Conservation (phyloP, 1,140 invertebrate genomes). For the Leptinotarsa undecemlineata region DNA sequence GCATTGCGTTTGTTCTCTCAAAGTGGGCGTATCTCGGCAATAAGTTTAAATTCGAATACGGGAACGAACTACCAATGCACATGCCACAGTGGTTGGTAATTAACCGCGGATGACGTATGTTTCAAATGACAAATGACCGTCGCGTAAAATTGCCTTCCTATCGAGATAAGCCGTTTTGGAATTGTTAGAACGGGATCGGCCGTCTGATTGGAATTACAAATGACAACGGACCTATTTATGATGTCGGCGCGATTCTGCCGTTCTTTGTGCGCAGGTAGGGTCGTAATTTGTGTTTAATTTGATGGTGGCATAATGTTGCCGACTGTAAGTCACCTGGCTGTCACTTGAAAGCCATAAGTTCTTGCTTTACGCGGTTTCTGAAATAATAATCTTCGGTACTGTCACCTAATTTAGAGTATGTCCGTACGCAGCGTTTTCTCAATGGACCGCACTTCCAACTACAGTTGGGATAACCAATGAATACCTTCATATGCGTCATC, state of each 20-base stretch:
- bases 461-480: too few species aligned
- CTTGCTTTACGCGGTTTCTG: background rate
- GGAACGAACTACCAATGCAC: background rate
- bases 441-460: too few species aligned
- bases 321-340: background rate
- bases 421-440: background rate
- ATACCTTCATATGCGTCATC: too few species aligned
- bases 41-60: constrained; percentile 10
- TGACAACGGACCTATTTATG: background rate
- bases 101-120: constrained; percentile 7
- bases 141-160: background rate
- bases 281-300: background rate
- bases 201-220: background rate
- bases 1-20: background rate
- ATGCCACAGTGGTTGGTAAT: constrained; percentile 2
- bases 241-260: background rate
- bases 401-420: background rate
- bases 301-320: background rate
- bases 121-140: constrained; percentile 15
- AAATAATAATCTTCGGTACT: background rate
- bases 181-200: background rate
- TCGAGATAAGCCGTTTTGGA: background rate
- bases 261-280: background rate
- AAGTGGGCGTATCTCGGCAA: constrained; percentile 13
- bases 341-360: background rate